Evolutionary conservation across 1,140 invertebrate genomes (phyloP).

Genomic region (Drosophila azteca): DNA sequence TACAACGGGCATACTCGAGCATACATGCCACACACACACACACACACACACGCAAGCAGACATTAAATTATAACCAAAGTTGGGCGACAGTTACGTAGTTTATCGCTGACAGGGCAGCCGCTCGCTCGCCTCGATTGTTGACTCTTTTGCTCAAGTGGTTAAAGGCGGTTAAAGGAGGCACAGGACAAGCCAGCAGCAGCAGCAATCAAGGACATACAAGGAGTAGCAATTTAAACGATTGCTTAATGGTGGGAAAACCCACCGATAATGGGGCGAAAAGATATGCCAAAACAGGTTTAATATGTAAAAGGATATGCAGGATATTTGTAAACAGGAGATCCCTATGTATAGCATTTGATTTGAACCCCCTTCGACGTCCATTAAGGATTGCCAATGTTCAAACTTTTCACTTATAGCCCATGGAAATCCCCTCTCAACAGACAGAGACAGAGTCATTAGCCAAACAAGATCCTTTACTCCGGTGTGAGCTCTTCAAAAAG

Average conservation of each 20-base stretch:
- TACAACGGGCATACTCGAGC: conserved; percentile 19
- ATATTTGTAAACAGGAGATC: too few species aligned
- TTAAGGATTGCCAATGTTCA: too few species aligned
- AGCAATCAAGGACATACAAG: conserved; percentile 23
- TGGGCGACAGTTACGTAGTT: conserved; percentile 81
- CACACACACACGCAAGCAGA: conserved; percentile 43
- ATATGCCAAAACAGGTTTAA: too few species aligned
- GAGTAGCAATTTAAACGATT: conserved; percentile 10
- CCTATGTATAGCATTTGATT: too few species aligned
- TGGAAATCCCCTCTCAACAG: too few species aligned
- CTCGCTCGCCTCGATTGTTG: conserved; percentile 77
- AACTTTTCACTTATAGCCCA: too few species aligned
- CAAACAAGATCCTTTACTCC: not conserved
- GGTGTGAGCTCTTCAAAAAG: conserved; percentile 14
- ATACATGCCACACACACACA: conserved; percentile 32
- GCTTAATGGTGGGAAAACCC: not conserved
- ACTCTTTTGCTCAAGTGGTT: conserved; percentile 72
- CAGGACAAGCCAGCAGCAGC: conserved; percentile 16
- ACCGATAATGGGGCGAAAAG: too few species aligned
- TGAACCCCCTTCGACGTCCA: too few species aligned
- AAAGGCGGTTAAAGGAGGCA: conserved; percentile 53
- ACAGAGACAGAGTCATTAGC: too few species aligned
- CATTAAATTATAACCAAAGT: conserved; percentile 80
- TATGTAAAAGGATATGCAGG: too few species aligned
- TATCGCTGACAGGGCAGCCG: conserved; percentile 71